Percentiles rank a stretch among this genome's conserved stretches.
phyloP scores from a whole-genome alignment of 2,888 invertebrate species.

The Lasioglossum morio region DNA sequence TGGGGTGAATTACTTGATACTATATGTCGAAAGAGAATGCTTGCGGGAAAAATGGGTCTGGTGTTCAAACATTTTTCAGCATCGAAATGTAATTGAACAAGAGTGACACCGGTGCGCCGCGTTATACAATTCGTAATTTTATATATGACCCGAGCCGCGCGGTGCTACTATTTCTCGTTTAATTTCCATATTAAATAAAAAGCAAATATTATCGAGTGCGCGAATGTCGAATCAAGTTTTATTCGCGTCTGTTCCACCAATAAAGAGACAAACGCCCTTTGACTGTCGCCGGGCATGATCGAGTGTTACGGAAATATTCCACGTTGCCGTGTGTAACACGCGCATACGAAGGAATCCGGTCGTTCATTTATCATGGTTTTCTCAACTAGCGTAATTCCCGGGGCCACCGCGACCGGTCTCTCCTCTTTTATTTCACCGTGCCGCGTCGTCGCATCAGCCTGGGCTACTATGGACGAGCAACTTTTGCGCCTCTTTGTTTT shows the following conservation, averaged over 20 bases:
- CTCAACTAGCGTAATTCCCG: conserved; percentile 30
- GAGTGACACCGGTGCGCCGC: neutral
- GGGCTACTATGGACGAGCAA: conserved; percentile 33
- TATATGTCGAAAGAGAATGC: neutral
- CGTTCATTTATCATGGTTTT: conserved; percentile 29
- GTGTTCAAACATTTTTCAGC: neutral
- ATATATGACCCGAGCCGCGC: neutral
- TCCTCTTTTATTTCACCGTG: neutral
- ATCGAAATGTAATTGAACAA: neutral
- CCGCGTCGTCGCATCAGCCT: neutral
- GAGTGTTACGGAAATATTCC: conserved; percentile 1
- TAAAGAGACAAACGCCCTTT: neutral
- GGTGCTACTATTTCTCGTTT: neutral
- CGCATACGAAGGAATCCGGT: neutral
- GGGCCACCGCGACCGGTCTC: neutral
- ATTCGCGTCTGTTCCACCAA: neutral
- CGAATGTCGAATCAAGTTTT: neutral
- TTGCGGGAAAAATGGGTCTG: neutral
- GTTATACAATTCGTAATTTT: neutral
- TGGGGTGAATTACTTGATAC: neutral
- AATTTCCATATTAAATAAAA: conserved; percentile 12
- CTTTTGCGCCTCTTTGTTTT: conserved; percentile 32
- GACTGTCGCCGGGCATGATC: neutral
- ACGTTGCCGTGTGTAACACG: neutral
- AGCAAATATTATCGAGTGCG: conserved; percentile 1